Evolutionary conservation across 1,140 invertebrate species (phyloP).

Genomic region (Drosophila repletoides): DNA sequence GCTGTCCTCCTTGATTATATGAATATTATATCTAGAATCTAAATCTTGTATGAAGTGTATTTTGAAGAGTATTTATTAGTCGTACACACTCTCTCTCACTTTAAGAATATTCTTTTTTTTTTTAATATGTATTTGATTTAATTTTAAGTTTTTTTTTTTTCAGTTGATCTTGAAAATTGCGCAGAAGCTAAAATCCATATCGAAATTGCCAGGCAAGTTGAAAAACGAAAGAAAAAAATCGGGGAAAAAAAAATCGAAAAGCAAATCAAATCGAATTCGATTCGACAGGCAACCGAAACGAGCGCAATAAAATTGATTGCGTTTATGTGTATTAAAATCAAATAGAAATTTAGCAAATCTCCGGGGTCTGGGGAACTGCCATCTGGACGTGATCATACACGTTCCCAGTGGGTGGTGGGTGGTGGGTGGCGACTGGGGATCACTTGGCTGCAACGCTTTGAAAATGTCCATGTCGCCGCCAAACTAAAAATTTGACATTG

Average conservation of each 20-base stretch:
- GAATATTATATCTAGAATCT: no score
- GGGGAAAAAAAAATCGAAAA: slow-evolving; percentile 57
- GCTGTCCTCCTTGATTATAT: no score
- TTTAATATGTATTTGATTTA: not conserved
- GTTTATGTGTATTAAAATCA: slow-evolving; percentile 77
- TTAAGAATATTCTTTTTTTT: no score
- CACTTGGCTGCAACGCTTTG: slow-evolving; percentile 24
- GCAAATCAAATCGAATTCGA: slow-evolving; percentile 75
- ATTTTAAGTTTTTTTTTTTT: no score
- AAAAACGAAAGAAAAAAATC: no score
- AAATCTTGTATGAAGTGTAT: no score
- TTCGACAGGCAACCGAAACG: slow-evolving; percentile 75
- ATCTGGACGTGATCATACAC: slow-evolving; percentile 28
- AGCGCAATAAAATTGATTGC: slow-evolving; percentile 78
- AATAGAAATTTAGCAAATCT: slow-evolving; percentile 56
- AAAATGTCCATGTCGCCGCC: slow-evolving; percentile 53
- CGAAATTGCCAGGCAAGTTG: slow-evolving; percentile 16
- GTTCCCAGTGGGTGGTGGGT: not conserved
- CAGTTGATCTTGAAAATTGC: slow-evolving; percentile 43
- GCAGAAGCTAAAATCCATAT: slow-evolving; percentile 50
- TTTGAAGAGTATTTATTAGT: no score
- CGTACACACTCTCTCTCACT: no score
- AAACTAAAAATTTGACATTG: slow-evolving; percentile 57
- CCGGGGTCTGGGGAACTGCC: slow-evolving; percentile 1
- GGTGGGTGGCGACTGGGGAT: not conserved